A percentile compares a stretch with the other conserved stretches of the same genome.
Conservation (phyloP, 2,888 invertebrate genomes). For the Didymodactylos carnosus region DNA sequence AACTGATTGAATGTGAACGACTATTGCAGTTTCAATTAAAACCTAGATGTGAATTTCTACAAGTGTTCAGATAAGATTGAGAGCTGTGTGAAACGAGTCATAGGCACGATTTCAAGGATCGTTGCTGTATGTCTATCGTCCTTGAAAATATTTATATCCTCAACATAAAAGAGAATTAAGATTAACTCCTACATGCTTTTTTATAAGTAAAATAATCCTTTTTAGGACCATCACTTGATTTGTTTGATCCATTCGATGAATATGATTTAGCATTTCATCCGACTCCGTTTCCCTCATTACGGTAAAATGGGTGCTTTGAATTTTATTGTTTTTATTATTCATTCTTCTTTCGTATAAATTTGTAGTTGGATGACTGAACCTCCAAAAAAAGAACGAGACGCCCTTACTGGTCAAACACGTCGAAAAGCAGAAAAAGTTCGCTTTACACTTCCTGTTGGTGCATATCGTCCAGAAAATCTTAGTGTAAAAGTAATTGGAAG, state of each 20-base stretch:
- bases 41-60: too few species aligned
- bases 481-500: slow-evolving; percentile 18
- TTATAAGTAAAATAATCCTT: neutral
- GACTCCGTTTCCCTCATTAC: too few species aligned
- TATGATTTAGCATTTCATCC: neutral
- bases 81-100: too few species aligned
- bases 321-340: neutral
- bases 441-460: slow-evolving; percentile 3
- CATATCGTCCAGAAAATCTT: slow-evolving; percentile 19
- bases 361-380: neutral
- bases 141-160: neutral
- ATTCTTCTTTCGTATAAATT: neutral
- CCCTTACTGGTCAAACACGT: neutral
- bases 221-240: slow-evolving; percentile 5
- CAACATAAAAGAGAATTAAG: too few species aligned
- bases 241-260: slow-evolving; percentile 14
- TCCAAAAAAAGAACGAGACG: neutral
- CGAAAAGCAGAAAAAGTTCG: slow-evolving; percentile 2
- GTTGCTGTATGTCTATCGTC: too few species aligned
- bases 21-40: too few species aligned
- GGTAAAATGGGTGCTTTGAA: too few species aligned
- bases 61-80: too few species aligned
- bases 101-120: too few species aligned
- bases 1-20: too few species aligned
- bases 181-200: too few species aligned